A percentile compares a stretch with the other conserved stretches of the same genome.
Evolutionary conservation across 2,888 invertebrate genomes (phyloP).

Genomic region (Volucella zonaria): DNA sequence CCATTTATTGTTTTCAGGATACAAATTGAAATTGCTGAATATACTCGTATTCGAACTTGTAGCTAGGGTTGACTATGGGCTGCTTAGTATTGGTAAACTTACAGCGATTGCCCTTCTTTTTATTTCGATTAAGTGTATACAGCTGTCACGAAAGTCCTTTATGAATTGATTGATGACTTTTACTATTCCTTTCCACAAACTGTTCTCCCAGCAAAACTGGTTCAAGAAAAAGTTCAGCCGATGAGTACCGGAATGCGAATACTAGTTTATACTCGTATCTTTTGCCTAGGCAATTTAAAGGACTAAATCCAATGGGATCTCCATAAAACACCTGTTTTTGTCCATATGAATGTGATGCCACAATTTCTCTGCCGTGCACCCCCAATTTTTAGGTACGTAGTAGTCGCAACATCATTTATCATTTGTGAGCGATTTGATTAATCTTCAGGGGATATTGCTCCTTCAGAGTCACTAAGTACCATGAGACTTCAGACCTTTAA

Average conservation of each 20-base stretch:
- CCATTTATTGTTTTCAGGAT: slow-evolving; percentile 63
- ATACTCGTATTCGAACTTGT: background rate
- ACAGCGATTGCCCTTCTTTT: slow-evolving; percentile 62
- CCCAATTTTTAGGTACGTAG: slow-evolving; percentile 25
- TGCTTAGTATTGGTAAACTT: slow-evolving; percentile 9
- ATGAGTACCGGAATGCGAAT: too few species aligned
- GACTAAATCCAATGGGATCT: slow-evolving; percentile 34
- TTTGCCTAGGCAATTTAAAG: slow-evolving; percentile 25
- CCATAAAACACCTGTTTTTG: slow-evolving; percentile 67
- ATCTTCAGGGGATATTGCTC: slow-evolving; percentile 71
- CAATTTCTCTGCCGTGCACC: background rate
- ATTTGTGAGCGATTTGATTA: slow-evolving; percentile 73
- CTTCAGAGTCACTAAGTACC: slow-evolving; percentile 71
- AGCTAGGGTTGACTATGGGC: slow-evolving; percentile 13
- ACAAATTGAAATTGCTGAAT: slow-evolving; percentile 68
- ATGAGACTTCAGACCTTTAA: slow-evolving; percentile 68
- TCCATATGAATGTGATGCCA: slow-evolving; percentile 58
- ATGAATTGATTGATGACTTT: slow-evolving; percentile 69
- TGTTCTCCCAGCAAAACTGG: slow-evolving; percentile 37
- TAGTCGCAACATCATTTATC: slow-evolving; percentile 73
- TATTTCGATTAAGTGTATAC: slow-evolving; percentile 56
- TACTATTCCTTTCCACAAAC: background rate
- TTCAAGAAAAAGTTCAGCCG: slow-evolving; percentile 35
- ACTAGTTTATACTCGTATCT: slow-evolving; percentile 35
- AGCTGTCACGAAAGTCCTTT: slow-evolving; percentile 72